phyloP scores from a whole-genome alignment of 2,113 vertebrate species.

The Gulo gulo region DNA sequence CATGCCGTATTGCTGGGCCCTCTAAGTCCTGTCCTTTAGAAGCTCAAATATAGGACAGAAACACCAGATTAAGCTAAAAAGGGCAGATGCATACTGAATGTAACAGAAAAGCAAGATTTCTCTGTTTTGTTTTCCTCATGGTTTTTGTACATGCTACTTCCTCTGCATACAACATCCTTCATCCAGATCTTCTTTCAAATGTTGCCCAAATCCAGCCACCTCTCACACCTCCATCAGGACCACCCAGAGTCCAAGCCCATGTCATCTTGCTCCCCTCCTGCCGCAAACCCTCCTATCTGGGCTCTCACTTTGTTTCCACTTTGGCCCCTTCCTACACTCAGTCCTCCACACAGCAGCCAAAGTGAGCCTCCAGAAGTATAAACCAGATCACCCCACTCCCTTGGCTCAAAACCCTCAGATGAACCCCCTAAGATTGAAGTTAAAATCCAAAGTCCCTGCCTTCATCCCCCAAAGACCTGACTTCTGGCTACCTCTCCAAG shows the following conservation, averaged over 20 bases:
- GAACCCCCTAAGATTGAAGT: background rate
- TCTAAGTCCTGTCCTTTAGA: background rate
- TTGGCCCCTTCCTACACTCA: background rate
- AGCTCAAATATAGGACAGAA: background rate
- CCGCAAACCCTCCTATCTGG: background rate
- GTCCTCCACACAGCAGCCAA: background rate
- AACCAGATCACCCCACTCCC: background rate
- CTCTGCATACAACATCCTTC: background rate
- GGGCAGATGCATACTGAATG: background rate
- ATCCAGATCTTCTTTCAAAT: background rate
- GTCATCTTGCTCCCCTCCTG: background rate
- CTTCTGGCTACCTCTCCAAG: background rate
- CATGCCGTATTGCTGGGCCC: background rate
- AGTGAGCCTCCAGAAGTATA: background rate
- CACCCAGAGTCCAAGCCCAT: background rate
- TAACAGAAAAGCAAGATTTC: slow-evolving; percentile 14
- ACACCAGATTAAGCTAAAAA: background rate
- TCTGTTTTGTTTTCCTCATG: background rate
- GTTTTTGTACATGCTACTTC: background rate
- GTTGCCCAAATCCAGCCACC: slow-evolving; percentile 1
- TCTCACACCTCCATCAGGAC: background rate
- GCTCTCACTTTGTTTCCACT: background rate
- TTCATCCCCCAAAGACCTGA: background rate
- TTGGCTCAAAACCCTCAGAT: background rate
- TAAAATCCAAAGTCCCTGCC: background rate